These are phyloP conservation scores for Eulemur mongoz DNA, from an alignment of 2,797 vertebrate genomes.

Conservation along the genomic window DNA sequence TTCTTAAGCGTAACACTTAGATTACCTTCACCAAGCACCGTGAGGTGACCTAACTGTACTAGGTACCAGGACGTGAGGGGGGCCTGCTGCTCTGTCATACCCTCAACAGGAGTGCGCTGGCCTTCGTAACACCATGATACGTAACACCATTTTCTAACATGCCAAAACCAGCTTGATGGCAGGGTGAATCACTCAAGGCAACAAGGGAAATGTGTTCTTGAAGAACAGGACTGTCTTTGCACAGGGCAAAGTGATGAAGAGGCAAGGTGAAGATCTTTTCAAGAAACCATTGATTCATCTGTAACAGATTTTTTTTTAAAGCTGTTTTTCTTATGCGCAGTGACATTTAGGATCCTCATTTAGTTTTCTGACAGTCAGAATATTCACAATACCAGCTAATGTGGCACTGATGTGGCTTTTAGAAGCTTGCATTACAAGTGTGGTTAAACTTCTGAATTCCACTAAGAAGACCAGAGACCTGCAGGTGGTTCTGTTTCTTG, in stretches of 20 bases:
- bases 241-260: not conserved
- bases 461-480: not conserved
- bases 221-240: not conserved
- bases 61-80: not conserved
- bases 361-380: not conserved
- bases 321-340: conserved; percentile 11
- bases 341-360: not conserved
- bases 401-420: not conserved
- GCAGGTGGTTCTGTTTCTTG: not conserved
- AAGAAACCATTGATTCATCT: not conserved
- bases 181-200: not conserved
- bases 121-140: not conserved
- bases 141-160: not conserved
- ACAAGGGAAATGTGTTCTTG: not conserved
- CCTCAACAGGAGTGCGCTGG: not conserved
- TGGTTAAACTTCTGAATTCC: not conserved
- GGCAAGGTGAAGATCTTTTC: not conserved
- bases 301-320: not conserved
- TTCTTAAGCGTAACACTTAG: not conserved
- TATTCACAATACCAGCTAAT: not conserved
- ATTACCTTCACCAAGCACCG: too few species aligned
- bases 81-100: not conserved
- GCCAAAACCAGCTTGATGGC: not conserved
- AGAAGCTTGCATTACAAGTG: not conserved
- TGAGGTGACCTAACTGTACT: too few species aligned